Evolutionary conservation across 2,888 invertebrate genomes (phyloP).

Genomic region (Drosophila cognata): DNA sequence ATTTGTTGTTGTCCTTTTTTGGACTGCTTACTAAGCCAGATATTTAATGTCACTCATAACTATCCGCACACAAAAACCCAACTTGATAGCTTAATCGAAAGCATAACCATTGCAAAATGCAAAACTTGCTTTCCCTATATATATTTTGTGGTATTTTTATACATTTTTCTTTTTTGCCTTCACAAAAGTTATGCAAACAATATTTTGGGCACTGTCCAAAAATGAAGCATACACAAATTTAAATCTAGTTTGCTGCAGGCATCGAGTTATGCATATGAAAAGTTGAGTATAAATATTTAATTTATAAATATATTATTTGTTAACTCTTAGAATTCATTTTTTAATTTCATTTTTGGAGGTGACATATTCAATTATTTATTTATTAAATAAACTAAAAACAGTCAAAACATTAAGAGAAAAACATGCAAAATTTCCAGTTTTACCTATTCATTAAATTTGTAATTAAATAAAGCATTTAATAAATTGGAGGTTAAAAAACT

Average conservation of each 20-base stretch:
- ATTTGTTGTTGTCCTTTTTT: constrained; percentile 10
- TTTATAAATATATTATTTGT: no score
- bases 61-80: constrained; percentile 32
- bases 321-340: neutral
- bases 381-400: neutral
- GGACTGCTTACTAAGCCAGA: constrained; percentile 56
- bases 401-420: neutral
- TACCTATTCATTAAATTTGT: fast-evolving
- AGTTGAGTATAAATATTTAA: neutral
- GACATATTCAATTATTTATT: neutral
- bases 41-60: constrained; percentile 63
- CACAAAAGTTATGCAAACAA: constrained; percentile 67
- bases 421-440: no score
- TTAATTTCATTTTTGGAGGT: neutral
- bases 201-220: constrained; percentile 39
- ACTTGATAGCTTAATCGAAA: constrained; percentile 55
- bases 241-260: constrained; percentile 13
- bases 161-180: constrained; percentile 22
- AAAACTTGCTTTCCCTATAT: constrained; percentile 28
- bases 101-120: constrained; percentile 30
- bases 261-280: constrained; percentile 7
- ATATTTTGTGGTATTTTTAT: constrained; percentile 10
- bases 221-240: constrained; percentile 27
- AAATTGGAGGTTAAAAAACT: neutral
- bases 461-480: neutral